Conservation (phyloP, 1,140 invertebrate species). For the Brachionus plicatilis region DNA sequence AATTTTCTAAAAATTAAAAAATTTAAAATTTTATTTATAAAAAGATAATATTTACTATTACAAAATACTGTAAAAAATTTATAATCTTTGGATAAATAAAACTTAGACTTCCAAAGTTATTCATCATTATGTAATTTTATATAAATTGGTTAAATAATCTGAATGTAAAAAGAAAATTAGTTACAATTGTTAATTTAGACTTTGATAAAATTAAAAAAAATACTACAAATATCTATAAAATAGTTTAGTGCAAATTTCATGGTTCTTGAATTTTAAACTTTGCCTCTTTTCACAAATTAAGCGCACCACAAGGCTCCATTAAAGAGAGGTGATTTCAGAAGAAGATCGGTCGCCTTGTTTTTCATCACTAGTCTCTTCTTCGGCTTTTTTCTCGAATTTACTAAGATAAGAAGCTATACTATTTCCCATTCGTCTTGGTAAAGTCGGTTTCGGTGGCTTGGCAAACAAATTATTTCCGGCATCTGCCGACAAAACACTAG, state of each 20-base stretch:
- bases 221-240: not conserved
- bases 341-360: not conserved
- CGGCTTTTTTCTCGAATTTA: conserved; percentile 26
- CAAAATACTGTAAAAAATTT: not conserved
- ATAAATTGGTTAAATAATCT: not conserved
- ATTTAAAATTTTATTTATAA: not conserved
- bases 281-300: not conserved
- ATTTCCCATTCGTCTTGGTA: conserved; percentile 4
- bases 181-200: not conserved
- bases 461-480: not conserved
- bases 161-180: not conserved
- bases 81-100: not conserved
- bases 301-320: not conserved
- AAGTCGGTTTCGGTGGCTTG: conserved; percentile 17
- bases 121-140: not conserved
- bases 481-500: not conserved
- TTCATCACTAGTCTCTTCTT: not conserved
- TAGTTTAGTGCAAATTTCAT: not conserved
- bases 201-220: not conserved
- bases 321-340: conserved; percentile 26
- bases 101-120: not conserved
- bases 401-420: not conserved
- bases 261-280: not conserved
- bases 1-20: not conserved
- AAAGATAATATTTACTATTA: not conserved